These are phyloP conservation scores for Tetheella fluctuosa DNA, from an alignment of 2,888 invertebrate species.

Conservation along the genomic window DNA sequence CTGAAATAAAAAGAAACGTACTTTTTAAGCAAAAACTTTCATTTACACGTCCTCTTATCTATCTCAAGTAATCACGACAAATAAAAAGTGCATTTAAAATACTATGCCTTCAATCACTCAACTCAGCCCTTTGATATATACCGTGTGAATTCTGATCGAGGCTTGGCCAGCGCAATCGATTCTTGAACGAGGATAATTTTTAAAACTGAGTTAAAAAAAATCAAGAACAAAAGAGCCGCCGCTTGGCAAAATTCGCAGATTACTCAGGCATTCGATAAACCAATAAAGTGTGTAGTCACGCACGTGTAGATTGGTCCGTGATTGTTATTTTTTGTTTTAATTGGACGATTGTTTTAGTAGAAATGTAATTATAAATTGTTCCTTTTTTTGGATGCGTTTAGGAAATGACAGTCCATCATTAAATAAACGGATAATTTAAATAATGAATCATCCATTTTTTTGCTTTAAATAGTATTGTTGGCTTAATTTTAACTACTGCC, in stretches of 20 bases:
- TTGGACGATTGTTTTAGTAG: conserved; percentile 24
- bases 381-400: background rate
- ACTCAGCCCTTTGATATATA: conserved; percentile 67
- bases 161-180: conserved; percentile 65
- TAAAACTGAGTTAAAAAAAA: conserved; percentile 67
- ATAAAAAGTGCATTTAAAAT: conserved; percentile 46
- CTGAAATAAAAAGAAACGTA: conserved; percentile 35
- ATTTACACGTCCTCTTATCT: conserved; percentile 1
- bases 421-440: background rate
- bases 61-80: conserved; percentile 23
- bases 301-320: conserved; percentile 49
- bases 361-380: background rate
- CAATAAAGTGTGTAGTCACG: conserved; percentile 69
- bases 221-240: conserved; percentile 75
- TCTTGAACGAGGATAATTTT: conserved; percentile 70
- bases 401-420: background rate
- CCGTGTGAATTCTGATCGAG: conserved; percentile 75
- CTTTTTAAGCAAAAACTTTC: background rate
- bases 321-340: conserved; percentile 27
- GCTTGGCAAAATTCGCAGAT: conserved; percentile 78
- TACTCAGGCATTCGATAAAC: conserved; percentile 79
- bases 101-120: conserved; percentile 54
- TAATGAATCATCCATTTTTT: too few relatives aligned
- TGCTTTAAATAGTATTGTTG: too few relatives aligned
- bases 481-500: too few relatives aligned